phyloP scores from a whole-genome alignment of 2,797 vertebrate species.

The Molossus molossus region DNA sequence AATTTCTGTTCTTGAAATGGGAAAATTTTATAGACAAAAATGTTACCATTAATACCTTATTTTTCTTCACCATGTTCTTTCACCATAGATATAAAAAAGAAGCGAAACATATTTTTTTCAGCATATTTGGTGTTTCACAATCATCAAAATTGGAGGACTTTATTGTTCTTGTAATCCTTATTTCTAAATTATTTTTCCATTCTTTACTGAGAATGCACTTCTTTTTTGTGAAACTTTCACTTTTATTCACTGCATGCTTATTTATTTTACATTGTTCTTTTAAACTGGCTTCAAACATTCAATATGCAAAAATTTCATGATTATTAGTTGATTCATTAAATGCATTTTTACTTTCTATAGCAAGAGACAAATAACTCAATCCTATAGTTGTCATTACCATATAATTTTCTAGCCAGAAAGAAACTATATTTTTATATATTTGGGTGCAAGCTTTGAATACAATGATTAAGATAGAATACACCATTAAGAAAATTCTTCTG shows the following conservation, averaged over 20 bases:
- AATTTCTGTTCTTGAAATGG: background rate
- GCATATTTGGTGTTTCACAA: background rate
- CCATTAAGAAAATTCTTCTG: background rate
- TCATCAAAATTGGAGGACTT: background rate
- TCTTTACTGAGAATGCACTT: background rate
- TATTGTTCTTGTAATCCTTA: background rate
- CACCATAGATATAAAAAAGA: background rate
- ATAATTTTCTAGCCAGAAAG: slow-evolving; percentile 19
- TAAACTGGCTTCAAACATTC: background rate
- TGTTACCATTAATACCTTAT: background rate
- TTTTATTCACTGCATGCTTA: background rate
- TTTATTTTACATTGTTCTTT: background rate
- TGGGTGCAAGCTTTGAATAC: background rate
- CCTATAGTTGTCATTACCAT: background rate
- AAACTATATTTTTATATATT: background rate
- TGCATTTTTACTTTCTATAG: slow-evolving; percentile 15
- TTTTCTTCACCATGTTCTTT: background rate
- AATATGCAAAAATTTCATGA: background rate
- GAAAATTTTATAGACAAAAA: background rate
- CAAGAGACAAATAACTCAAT: background rate
- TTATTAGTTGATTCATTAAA: background rate
- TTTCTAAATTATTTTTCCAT: background rate
- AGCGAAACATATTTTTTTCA: background rate
- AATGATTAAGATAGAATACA: background rate
- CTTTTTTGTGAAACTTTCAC: background rate